phyloP scores from a whole-genome alignment of 35 echinoderm and acorn worm genomes.

The Eucidaris tribuloides region DNA sequence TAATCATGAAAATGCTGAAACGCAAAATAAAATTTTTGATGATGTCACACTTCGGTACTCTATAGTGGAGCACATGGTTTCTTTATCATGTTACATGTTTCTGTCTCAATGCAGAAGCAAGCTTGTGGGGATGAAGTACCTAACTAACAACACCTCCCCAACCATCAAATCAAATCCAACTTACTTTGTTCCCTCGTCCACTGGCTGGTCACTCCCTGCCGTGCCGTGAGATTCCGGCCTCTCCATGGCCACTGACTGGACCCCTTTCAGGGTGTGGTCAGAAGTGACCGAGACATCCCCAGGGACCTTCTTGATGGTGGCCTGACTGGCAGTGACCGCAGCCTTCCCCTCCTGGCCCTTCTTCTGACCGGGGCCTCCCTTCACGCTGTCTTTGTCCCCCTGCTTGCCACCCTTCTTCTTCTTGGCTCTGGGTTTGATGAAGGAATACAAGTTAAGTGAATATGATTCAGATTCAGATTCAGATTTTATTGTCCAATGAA shows the following conservation, averaged over 20 bases:
- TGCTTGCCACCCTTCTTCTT: conserved; percentile 76
- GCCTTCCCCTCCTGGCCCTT: conserved; percentile 84
- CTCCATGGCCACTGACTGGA: conserved; percentile 56
- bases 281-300: conserved; percentile 64
- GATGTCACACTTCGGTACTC: no score
- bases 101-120: no score
- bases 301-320: conserved; percentile 57
- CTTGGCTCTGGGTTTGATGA: conserved; percentile 15
- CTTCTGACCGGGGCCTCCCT: conserved; percentile 42
- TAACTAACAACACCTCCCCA: no score
- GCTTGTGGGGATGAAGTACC: no score
- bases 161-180: neutral
- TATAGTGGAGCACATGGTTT: no score
- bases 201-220: conserved; percentile 79
- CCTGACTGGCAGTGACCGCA: conserved; percentile 52
- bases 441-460: no score
- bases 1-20: no score
- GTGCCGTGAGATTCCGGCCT: conserved; percentile 96
- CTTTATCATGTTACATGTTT: no score
- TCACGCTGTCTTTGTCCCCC: conserved; percentile 74
- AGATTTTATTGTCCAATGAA: no score
- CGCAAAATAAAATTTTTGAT: no score
- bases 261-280: conserved; percentile 85
- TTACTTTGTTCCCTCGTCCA: conserved; percentile 93
- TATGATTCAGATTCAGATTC: no score